Evolutionary conservation across 2,113 vertebrate genomes (phyloP), one percentile per base, ranked within the genome.

Genomic region (Psephotus haematonotus): DNA sequence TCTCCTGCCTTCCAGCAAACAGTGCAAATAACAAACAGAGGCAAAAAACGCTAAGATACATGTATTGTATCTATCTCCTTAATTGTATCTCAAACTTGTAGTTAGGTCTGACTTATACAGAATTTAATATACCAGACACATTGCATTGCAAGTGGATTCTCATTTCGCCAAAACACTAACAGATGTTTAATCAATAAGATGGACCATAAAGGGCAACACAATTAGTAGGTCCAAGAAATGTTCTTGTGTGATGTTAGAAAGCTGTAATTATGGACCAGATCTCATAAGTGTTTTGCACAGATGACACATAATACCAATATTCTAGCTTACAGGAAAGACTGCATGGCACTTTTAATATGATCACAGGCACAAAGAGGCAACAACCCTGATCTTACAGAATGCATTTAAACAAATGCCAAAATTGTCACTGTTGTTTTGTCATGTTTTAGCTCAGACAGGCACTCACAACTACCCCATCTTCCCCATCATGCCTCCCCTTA

Each of bases 161-260:
- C 94, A 95, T 91, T 93, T 97, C 3, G 0, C 85, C 86, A 96
- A 96, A 97, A 97, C 89, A 92, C 64, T 96, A 96, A 94, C 95
- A 97, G 95, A 95, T 94, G 71, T 97, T 96, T 97, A 96, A 97
- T 97, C 76, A 94, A 87, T 96, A 97, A 97, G 95, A 95, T 88
- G 95, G 33, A 95, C 88, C 89, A 91, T 97, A 97, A 97, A 97
- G 92, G 68, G 79, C 53, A 95, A 52, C 68, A 93, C 63, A 95
- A 92, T 88, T 96, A 96, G 62, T 89, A 96, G 93, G 72, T 76
- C 90, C 93, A 92, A 96, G 78, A 95, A 88, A 95, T 96, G 90
- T 84, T 92, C 96, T 86, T 59, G 75, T 97, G 83, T 92, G 92
- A 92, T 93, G 86, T 88, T 96, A 88, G 92, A 95, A 96, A 97